phyloP scores from a whole-genome alignment of 2,888 invertebrate species.

The Ophion ellenae region DNA sequence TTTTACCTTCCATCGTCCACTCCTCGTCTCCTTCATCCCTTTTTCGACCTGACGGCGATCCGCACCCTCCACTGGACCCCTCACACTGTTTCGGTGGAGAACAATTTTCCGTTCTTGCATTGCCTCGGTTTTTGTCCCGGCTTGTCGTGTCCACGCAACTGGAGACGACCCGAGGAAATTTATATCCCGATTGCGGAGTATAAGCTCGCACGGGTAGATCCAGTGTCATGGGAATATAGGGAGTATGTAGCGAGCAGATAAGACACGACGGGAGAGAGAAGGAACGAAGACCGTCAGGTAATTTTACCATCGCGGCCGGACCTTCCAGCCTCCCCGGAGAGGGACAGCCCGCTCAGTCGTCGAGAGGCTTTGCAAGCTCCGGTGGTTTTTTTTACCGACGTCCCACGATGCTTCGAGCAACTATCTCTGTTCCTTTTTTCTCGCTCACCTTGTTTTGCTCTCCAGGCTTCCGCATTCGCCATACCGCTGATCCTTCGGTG shows the following conservation, averaged over 20 bases:
- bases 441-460: background rate
- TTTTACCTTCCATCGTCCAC: conserved; percentile 6
- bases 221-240: conserved; percentile 19
- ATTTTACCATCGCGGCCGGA: conserved; percentile 35
- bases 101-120: conserved; percentile 7
- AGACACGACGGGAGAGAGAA: conserved; percentile 26
- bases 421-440: background rate
- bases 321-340: conserved; percentile 21
- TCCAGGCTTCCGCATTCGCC: conserved; percentile 35
- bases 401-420: conserved; percentile 28
- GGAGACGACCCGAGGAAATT: conserved; percentile 5
- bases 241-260: background rate
- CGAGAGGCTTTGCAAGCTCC: conserved; percentile 36
- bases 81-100: background rate
- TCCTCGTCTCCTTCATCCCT: background rate
- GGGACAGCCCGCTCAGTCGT: conserved; percentile 9
- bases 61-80: background rate
- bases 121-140: background rate
- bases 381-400: background rate
- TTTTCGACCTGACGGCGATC: background rate
- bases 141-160: background rate
- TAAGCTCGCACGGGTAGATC: background rate
- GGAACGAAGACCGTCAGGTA: conserved; percentile 31
- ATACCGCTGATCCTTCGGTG: conserved; percentile 2
- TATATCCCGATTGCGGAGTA: conserved; percentile 4